Percentiles rank a stretch among this genome's conserved stretches.
Evolutionary conservation across 2,113 vertebrate species (phyloP).

Genomic region (Aptenodytes forsteri): DNA sequence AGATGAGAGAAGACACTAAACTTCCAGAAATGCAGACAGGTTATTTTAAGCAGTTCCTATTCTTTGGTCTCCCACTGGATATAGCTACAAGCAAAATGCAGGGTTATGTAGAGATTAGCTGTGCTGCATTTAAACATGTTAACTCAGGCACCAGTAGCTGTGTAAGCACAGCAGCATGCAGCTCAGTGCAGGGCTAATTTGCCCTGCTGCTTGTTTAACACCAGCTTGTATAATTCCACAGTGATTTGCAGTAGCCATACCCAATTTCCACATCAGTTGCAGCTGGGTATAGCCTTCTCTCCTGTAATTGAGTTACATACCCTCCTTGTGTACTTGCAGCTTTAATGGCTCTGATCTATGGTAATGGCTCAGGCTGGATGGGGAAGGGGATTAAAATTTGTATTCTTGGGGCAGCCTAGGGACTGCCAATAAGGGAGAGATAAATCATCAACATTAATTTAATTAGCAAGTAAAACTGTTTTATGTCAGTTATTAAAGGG

Average conservation of each 20-base stretch:
- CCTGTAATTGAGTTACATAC: slow-evolving; percentile 25
- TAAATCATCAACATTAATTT: background rate
- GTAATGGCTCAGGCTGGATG: background rate
- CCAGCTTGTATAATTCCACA: slow-evolving; percentile 38
- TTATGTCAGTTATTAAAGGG: background rate
- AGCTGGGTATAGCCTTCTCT: background rate
- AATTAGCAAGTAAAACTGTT: background rate
- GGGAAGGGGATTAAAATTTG: background rate
- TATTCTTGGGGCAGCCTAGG: background rate
- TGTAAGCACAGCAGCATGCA: slow-evolving; percentile 3
- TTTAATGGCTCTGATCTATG: background rate
- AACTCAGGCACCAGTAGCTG: background rate
- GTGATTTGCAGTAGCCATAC: slow-evolving; percentile 36
- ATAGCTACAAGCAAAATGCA: background rate
- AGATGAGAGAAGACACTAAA: background rate
- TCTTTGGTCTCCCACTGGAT: background rate
- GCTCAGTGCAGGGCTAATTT: slow-evolving; percentile 1
- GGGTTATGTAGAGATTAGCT: background rate
- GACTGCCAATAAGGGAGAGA: background rate
- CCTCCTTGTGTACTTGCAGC: background rate
- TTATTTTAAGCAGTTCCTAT: background rate
- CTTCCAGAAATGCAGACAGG: background rate
- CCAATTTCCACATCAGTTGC: slow-evolving; percentile 26
- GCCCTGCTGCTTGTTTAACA: slow-evolving; percentile 33
- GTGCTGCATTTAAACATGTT: slow-evolving; percentile 12